Conservation (phyloP, 2,113 vertebrate genomes). For the Lepidothrix coronata region DNA sequence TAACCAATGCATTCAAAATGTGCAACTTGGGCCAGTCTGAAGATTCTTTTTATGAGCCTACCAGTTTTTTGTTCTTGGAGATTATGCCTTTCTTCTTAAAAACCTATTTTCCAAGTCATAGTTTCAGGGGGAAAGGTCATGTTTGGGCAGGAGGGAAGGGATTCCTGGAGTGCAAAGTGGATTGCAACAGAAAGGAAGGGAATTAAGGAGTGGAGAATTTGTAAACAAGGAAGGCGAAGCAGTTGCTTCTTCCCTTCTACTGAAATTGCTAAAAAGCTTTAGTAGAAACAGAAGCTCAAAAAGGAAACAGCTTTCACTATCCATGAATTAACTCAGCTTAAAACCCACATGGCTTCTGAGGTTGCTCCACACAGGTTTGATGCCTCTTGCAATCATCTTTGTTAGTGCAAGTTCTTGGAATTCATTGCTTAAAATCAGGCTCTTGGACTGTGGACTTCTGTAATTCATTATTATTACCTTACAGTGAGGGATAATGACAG, state of each 20-base stretch:
- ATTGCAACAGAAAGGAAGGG: neutral
- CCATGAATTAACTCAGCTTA: neutral
- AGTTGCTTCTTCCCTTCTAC: neutral
- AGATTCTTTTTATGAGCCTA: neutral
- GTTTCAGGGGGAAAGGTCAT: neutral
- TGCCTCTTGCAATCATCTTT: neutral
- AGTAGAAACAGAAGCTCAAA: neutral
- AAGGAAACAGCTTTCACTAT: neutral
- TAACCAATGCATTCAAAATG: neutral
- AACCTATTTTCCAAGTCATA: neutral
- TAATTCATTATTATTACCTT: neutral
- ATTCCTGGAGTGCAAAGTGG: neutral
- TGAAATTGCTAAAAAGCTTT: neutral
- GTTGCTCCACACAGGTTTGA: neutral
- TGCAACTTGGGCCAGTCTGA: accelerated
- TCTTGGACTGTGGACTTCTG: neutral
- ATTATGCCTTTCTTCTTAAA: neutral
- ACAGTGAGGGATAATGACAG: neutral
- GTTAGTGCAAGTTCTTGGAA: neutral
- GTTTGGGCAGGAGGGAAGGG: neutral
- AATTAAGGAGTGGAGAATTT: neutral
- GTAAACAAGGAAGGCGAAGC: neutral
- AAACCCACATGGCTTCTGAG: neutral
- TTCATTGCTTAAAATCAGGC: neutral
- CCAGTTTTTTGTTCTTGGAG: neutral